Conservation (phyloP, 1,140 invertebrate species). For the Palaemon carinicauda region DNA sequence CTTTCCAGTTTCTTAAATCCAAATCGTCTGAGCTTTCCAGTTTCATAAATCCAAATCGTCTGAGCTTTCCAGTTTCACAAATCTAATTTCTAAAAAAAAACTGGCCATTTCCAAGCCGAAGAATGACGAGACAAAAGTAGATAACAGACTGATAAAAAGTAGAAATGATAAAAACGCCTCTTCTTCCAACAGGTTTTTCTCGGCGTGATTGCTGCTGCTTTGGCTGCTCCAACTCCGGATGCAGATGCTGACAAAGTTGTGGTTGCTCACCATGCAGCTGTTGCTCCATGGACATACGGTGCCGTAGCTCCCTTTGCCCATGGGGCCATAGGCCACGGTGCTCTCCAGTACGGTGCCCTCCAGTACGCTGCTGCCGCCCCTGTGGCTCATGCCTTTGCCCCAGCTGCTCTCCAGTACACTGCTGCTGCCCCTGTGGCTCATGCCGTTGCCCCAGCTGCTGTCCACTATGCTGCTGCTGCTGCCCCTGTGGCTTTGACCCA, state of each 20-base stretch:
- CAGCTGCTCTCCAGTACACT: neutral
- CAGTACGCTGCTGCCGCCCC: neutral
- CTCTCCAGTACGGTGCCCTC: no score
- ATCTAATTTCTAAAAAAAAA: no score
- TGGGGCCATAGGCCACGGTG: neutral
- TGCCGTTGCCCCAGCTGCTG: neutral
- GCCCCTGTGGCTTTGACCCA: neutral
- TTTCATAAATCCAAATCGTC: no score
- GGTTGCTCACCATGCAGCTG: neutral
- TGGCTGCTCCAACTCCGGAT: neutral
- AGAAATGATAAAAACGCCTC: neutral
- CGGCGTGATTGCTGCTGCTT: no score
- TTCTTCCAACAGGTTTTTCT: no score
- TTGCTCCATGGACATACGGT: neutral
- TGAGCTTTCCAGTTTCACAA: no score
- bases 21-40: no score
- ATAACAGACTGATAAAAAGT: neutral
- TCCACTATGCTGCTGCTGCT: neutral
- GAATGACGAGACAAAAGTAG: neutral
- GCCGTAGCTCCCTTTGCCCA: neutral
- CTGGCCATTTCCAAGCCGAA: no score
- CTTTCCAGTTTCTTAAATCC: no score
- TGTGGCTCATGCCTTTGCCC: neutral
- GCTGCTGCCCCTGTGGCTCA: neutral
- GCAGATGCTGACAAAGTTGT: neutral